Conservation (phyloP, 2,797 vertebrate genomes). For the Ibycter americanus region DNA sequence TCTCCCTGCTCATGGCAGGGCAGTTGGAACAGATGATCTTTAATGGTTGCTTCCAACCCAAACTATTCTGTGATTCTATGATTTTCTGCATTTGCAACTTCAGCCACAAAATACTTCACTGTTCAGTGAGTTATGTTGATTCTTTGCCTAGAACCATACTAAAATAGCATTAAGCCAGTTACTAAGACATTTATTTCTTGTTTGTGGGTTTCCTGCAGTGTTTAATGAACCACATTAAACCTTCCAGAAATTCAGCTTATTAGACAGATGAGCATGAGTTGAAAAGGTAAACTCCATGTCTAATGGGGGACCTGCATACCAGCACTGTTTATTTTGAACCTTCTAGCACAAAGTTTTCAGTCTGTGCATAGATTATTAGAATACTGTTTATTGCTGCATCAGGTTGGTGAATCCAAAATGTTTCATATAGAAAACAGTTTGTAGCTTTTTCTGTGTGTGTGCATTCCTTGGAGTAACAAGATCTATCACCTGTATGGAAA, state of each 20-base stretch:
- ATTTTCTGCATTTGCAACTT: not conserved
- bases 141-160: not conserved
- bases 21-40: not conserved
- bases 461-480: not conserved
- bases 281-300: not conserved
- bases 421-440: not conserved
- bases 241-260: not conserved
- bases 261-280: not conserved
- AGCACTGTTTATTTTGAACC: not conserved
- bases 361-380: not conserved
- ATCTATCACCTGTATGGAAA: not conserved
- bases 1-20: not conserved
- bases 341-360: not conserved
- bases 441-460: not conserved
- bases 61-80: not conserved
- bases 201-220: not conserved
- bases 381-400: not conserved
- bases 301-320: not conserved
- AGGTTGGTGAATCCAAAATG: not conserved
- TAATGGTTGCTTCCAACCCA: not conserved
- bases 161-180: not conserved
- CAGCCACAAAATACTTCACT: not conserved
- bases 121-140: not conserved
- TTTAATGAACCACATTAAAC: constrained; percentile 1
- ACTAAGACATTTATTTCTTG: not conserved